Conservation (phyloP, 2,888 invertebrate genomes). For the Euzetes globulus region DNA sequence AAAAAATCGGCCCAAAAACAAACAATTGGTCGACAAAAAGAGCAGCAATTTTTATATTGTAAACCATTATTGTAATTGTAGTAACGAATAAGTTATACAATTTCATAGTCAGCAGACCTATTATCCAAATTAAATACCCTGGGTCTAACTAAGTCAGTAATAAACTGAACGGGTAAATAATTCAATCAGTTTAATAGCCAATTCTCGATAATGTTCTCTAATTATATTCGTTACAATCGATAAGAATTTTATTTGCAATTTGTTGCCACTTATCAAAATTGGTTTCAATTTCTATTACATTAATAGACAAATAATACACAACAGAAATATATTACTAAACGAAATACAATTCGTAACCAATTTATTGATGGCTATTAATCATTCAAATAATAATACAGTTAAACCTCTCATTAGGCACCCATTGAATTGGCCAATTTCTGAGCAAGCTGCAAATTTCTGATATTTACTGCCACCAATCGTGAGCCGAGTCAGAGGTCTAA, state of each 20-base stretch:
- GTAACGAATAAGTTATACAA: slow-evolving; percentile 21
- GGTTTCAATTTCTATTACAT: background rate
- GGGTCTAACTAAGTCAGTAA: too few relatives aligned
- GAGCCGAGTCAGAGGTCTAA: too few relatives aligned
- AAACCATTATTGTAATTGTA: slow-evolving; percentile 6
- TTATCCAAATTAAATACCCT: too few relatives aligned
- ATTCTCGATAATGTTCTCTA: slow-evolving; percentile 18
- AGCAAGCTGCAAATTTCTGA: too few relatives aligned
- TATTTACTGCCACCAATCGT: too few relatives aligned
- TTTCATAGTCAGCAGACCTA: background rate
- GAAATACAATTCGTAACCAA: background rate
- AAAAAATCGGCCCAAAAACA: slow-evolving; percentile 3
- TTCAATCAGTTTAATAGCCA: slow-evolving; percentile 17
- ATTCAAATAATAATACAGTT: background rate
- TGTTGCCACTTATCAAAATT: background rate
- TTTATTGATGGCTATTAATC: slow-evolving; percentile 9
- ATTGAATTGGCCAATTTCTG: too few relatives aligned
- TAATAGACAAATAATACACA: background rate
- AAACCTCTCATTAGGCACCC: too few relatives aligned
- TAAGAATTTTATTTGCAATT: background rate
- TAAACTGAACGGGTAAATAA: slow-evolving; percentile 1
- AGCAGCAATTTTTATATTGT: background rate
- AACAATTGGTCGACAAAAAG: background rate
- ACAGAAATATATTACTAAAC: background rate
- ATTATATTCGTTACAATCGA: background rate